These are phyloP conservation scores for Rafetus swinhoei DNA, from an alignment of 2,113 vertebrate species.

Conservation along the genomic window DNA sequence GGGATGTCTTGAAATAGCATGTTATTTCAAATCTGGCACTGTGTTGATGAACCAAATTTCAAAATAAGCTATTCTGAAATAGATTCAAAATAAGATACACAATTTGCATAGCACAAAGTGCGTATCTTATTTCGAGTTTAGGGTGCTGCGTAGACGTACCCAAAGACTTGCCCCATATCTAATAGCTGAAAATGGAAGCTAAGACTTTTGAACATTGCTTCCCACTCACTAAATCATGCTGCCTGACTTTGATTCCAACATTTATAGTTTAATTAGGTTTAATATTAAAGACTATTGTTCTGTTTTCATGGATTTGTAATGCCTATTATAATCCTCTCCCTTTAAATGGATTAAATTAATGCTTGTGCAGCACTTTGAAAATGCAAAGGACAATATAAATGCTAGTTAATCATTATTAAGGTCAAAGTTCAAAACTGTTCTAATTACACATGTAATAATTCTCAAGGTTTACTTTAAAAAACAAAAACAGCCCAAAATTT, in stretches of 20 bases:
- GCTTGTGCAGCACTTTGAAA: not conserved
- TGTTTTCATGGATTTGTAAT: fast-evolving
- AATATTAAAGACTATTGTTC: fast-evolving
- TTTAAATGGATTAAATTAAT: fast-evolving
- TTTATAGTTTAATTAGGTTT: not conserved
- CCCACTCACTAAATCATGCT: not conserved
- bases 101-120: too few species aligned
- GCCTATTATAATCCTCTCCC: not conserved
- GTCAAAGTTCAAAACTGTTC: not conserved
- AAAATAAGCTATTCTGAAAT: too few species aligned
- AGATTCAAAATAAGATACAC: too few species aligned
- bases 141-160: too few species aligned
- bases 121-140: too few species aligned
- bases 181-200: fast-evolving
- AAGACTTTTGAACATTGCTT: not conserved
- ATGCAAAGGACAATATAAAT: fast-evolving
- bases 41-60: too few species aligned
- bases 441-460: not conserved
- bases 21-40: too few species aligned
- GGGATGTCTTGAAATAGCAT: too few species aligned
- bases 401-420: fast-evolving
- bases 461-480: not conserved
- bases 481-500: not conserved
- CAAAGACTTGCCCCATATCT: not conserved
- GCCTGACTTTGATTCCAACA: not conserved